Evolutionary conservation across 2,797 vertebrate genomes (phyloP).

Genomic region (Squalus acanthias): DNA sequence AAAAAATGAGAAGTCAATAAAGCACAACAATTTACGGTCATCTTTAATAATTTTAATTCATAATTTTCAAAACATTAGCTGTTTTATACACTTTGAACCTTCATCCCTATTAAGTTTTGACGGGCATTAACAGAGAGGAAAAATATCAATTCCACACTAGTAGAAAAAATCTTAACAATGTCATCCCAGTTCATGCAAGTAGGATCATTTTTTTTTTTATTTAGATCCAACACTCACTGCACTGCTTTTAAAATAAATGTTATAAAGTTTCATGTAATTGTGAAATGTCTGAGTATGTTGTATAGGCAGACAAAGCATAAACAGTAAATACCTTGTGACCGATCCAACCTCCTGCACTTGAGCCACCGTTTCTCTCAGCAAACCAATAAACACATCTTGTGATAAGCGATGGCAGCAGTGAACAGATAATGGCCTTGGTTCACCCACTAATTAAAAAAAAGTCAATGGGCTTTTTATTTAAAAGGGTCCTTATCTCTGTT

Average conservation of each 20-base stretch:
- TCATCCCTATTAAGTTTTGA: not conserved
- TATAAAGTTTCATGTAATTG: not conserved
- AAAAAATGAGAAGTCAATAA: not conserved
- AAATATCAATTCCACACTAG: not conserved
- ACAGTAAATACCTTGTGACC: constrained; percentile 44
- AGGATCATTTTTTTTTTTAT: not conserved
- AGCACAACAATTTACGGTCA: not conserved
- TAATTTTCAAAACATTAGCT: not conserved
- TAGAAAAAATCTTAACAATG: not conserved
- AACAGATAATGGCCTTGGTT: constrained; percentile 50
- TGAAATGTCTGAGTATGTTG: not conserved
- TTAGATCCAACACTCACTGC: not conserved
- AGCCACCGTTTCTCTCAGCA: constrained; percentile 46
- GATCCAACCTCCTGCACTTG: constrained; percentile 45
- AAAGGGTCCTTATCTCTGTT: not conserved
- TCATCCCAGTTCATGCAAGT: not conserved
- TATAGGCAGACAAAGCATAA: not conserved
- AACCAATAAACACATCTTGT: constrained; percentile 46
- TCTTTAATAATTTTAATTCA: not conserved
- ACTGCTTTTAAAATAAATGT: not conserved
- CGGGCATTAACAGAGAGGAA: not conserved
- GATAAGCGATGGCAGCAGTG: constrained; percentile 41
- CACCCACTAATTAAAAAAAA: constrained; percentile 39
- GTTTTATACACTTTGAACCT: not conserved
- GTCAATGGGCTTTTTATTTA: constrained; percentile 22